A percentile compares a stretch with the other conserved stretches of the same genome.
Conservation (phyloP, 2,888 invertebrate species). For the Agonopterix subpropinquella region DNA sequence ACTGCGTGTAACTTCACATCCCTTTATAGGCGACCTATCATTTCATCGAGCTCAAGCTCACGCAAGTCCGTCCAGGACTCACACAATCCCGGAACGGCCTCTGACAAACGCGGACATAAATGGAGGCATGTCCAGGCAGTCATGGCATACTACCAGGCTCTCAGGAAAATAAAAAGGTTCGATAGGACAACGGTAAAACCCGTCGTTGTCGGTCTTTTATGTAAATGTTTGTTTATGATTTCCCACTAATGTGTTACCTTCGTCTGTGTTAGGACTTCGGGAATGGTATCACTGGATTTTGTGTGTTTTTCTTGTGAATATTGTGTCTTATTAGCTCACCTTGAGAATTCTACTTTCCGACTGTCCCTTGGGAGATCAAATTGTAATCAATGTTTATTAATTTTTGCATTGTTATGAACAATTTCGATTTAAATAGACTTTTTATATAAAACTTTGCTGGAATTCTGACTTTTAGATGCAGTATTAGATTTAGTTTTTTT, state of each 20-base stretch:
- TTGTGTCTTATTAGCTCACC: constrained; percentile 55
- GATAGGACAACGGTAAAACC: constrained; percentile 52
- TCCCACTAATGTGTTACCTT: constrained; percentile 51
- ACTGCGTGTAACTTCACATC: constrained; percentile 57
- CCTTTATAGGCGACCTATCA: constrained; percentile 72
- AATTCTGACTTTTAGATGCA: constrained; percentile 23
- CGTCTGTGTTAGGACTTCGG: constrained; percentile 67
- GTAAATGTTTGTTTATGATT: constrained; percentile 58
- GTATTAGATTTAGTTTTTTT: constrained; percentile 47
- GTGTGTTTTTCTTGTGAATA: constrained; percentile 66
- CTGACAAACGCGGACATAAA: constrained; percentile 79
- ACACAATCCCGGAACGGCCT: constrained; percentile 55
- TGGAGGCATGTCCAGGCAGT: constrained; percentile 92
- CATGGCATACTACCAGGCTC: constrained; percentile 92
- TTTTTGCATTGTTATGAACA: constrained; percentile 45
- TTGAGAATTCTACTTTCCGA: constrained; percentile 48
- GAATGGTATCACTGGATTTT: constrained; percentile 63
- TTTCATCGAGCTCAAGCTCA: constrained; percentile 68
- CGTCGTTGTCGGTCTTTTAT: constrained; percentile 54
- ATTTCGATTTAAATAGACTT: constrained; percentile 37
- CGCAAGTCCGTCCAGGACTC: constrained; percentile 63
- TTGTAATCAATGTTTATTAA: constrained; percentile 46
- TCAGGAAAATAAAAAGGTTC: constrained; percentile 94
- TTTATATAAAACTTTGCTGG: constrained; percentile 14
- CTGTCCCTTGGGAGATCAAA: constrained; percentile 44